Conservation (phyloP, 2,113 vertebrate species). For the Notothenia coriiceps region DNA sequence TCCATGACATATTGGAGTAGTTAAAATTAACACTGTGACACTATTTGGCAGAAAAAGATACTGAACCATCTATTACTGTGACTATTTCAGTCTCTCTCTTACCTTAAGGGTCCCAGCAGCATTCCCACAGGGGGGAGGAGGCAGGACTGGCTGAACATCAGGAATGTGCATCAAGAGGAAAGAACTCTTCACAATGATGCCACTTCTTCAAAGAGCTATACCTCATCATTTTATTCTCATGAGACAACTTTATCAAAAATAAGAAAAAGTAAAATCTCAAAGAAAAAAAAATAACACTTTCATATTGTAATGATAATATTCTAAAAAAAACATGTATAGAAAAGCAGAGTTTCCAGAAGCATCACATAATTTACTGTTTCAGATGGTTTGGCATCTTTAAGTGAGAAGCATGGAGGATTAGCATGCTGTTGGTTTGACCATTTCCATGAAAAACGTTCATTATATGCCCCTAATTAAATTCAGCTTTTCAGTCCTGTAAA, state of each 20-base stretch:
- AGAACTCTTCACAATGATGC: background rate
- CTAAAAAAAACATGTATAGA: conserved; percentile 2
- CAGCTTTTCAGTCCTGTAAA: conserved; percentile 36
- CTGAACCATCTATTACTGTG: conserved; percentile 69
- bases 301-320: conserved; percentile 27
- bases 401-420: conserved; percentile 45
- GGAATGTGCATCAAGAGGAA: background rate
- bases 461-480: conserved; percentile 67
- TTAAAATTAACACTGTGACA: conserved; percentile 88
- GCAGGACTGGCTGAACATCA: background rate
- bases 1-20: conserved; percentile 85
- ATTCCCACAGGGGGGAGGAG: background rate
- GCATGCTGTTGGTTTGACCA: conserved; percentile 44
- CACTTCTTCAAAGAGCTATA: background rate
- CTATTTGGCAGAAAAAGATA: conserved; percentile 81
- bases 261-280: conserved; percentile 47
- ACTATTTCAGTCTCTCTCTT: conserved; percentile 70
- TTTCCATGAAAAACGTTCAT: conserved; percentile 52
- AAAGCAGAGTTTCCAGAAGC: conserved; percentile 17
- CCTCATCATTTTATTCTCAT: conserved; percentile 67
- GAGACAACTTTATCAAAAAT: conserved; percentile 58
- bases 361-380: conserved; percentile 20
- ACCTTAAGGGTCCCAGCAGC: conserved; percentile 35
- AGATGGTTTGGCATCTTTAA: conserved; percentile 27
- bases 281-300: conserved; percentile 42